Evolutionary conservation across 2,113 vertebrate species (phyloP), one percentile per base, ranked within the genome.

Genomic region (Malurus elegans): DNA sequence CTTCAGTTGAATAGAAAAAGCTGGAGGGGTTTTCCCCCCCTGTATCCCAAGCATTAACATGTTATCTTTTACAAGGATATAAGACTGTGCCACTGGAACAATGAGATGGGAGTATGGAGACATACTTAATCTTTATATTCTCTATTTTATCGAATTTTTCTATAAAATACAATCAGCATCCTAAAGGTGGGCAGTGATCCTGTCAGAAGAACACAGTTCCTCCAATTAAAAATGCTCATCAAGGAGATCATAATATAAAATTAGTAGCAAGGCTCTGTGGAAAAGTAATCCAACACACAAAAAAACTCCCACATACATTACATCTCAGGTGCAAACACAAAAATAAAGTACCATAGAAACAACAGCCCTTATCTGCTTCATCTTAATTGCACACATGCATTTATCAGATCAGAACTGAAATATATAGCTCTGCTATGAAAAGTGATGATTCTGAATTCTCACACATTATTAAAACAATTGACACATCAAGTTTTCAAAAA

Each of bases 21-120:
- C 25, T 45, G 13, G 9, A 38, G 9, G 2, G 0, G 4, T 18
- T 24, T 34, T 12, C 2, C 0, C 32, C 23, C 9, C 18, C 32
- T 4, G 3, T 44, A 90, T 34, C 20, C 13, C 42, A 79, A 85
- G 19, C 5, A 7, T 64, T 62, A 71, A 13, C 8, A 42, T 15
- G 10, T 58, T 53, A 54, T 19, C 3, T 42, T 66, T 54, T 50
- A 57, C 10, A 76, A 58, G 17, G 17, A 60, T 57, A 0, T 44
- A 88, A 53, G 18, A 73, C 48, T 48, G 36, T 36, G 19, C 5
- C 64, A 93, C 31, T 67, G 47, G 51, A 85, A 57, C 57, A 72
- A 38, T 72, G 15, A 78, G 32, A 79, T 29, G 10, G 10, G 29
- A 92, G 20, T 18, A 65, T 3, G 45, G 79, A 84, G 31, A 47